A percentile compares a stretch with the other conserved stretches of the same genome.
Evolutionary conservation across 2,113 vertebrate genomes (phyloP).

Genomic region (Mormoops blainvillei): DNA sequence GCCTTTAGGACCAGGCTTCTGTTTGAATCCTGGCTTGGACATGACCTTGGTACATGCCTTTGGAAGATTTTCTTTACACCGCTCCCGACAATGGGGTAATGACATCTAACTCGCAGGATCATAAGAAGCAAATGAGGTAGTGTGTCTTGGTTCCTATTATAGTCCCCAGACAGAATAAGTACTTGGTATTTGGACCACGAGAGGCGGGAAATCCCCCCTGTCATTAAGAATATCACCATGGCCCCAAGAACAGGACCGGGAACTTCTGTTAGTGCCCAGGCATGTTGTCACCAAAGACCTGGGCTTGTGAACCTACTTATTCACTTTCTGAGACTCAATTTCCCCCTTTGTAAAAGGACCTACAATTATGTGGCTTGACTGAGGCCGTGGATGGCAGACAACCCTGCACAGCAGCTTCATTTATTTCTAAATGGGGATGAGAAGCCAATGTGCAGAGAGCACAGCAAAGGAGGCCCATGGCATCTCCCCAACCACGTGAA

Average conservation of each 20-base stretch:
- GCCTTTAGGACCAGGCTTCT: not conserved
- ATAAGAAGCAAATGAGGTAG: not conserved
- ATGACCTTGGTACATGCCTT: not conserved
- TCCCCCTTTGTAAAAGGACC: not conserved
- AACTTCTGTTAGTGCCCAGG: not conserved
- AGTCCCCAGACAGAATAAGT: not conserved
- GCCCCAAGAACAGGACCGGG: not conserved
- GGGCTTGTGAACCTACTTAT: not conserved
- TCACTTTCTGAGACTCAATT: not conserved
- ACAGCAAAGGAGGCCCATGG: not conserved
- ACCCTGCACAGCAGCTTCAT: not conserved
- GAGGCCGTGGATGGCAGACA: no score
- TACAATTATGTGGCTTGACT: not conserved
- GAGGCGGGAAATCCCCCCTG: not conserved
- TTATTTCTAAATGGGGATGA: not conserved
- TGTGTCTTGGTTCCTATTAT: not conserved
- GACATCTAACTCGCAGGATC: not conserved
- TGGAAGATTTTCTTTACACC: not conserved
- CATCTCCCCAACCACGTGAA: not conserved
- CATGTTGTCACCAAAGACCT: not conserved
- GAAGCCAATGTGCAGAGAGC: not conserved
- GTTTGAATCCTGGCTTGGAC: not conserved
- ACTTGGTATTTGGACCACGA: not conserved
- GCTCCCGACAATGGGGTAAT: not conserved
- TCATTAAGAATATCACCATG: not conserved